Percentiles rank a stretch among this genome's conserved stretches.
Conservation (phyloP, 2,113 vertebrate species). For the Lophura nycthemera region DNA sequence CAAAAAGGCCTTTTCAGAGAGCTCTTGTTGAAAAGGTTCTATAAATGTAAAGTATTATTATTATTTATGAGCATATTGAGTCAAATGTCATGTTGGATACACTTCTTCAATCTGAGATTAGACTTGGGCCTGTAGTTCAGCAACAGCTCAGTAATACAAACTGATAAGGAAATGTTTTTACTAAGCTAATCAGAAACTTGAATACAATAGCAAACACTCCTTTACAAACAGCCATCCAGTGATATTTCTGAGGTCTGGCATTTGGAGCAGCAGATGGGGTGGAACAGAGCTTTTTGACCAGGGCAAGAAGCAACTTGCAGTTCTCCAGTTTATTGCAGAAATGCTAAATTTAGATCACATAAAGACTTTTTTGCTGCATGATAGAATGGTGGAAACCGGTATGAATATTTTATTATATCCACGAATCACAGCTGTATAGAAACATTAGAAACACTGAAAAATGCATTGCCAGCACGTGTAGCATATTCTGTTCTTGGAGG, state of each 20-base stretch:
- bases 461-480: neutral
- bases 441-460: constrained; percentile 54
- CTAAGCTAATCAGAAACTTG: constrained; percentile 63
- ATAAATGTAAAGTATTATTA: constrained; percentile 54
- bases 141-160: constrained; percentile 38
- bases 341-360: constrained; percentile 65
- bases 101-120: constrained; percentile 66
- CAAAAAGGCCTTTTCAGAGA: constrained; percentile 47
- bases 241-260: constrained; percentile 34
- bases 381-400: constrained; percentile 15
- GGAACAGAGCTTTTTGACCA: constrained; percentile 27
- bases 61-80: constrained; percentile 67
- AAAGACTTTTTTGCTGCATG: constrained; percentile 37
- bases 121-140: constrained; percentile 40
- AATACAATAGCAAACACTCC: constrained; percentile 39
- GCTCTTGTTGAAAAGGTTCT: constrained; percentile 48
- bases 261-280: constrained; percentile 60
- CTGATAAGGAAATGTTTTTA: constrained; percentile 55
- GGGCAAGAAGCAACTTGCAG: constrained; percentile 15
- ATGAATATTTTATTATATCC: constrained; percentile 72
- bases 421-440: constrained; percentile 57
- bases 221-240: constrained; percentile 1
- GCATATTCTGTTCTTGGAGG: neutral
- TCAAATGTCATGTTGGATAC: constrained; percentile 57
- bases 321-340: neutral